Conservation (phyloP, 2,797 vertebrate species). For the Neopelma chrysocephalum region DNA sequence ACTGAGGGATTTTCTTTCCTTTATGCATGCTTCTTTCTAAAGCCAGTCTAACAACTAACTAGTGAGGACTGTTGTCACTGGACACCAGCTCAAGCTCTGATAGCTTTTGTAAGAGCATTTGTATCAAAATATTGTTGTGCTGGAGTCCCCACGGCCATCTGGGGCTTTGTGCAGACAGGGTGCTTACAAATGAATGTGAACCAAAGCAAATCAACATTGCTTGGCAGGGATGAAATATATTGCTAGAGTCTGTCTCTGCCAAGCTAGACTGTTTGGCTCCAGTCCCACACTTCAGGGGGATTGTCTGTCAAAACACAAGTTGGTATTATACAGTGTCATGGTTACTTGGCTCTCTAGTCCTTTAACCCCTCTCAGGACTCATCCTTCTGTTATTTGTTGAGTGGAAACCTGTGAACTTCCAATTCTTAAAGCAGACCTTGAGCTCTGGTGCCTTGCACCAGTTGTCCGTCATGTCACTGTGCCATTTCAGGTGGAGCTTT, state of each 20-base stretch:
- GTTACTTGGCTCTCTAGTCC: neutral
- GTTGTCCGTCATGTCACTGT: accelerated
- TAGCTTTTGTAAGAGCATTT: conserved; percentile 57
- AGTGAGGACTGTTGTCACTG: neutral
- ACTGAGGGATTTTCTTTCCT: neutral
- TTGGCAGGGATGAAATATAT: conserved; percentile 54
- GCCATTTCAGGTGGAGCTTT: neutral
- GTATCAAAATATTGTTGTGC: conserved; percentile 58
- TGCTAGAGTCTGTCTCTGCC: conserved; percentile 61
- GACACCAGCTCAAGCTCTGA: conserved; percentile 26
- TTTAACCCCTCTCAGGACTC: conserved; percentile 30
- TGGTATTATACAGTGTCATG: conserved; percentile 13
- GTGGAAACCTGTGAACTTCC: neutral
- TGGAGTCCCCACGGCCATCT: conserved; percentile 52
- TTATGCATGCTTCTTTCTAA: neutral
- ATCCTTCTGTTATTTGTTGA: neutral
- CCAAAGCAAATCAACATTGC: conserved; percentile 67
- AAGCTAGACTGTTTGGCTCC: conserved; percentile 57
- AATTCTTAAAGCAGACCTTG: neutral
- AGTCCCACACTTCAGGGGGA: conserved; percentile 29
- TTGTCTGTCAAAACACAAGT: conserved; percentile 63
- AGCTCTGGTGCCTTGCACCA: neutral
- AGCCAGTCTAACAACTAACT: neutral
- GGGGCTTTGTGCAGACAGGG: conserved; percentile 55
- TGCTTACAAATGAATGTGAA: conserved; percentile 63